These are phyloP conservation scores for Ctenopoma kingsleyae DNA, from an alignment of 2,797 vertebrate species.

Conservation along the genomic window DNA sequence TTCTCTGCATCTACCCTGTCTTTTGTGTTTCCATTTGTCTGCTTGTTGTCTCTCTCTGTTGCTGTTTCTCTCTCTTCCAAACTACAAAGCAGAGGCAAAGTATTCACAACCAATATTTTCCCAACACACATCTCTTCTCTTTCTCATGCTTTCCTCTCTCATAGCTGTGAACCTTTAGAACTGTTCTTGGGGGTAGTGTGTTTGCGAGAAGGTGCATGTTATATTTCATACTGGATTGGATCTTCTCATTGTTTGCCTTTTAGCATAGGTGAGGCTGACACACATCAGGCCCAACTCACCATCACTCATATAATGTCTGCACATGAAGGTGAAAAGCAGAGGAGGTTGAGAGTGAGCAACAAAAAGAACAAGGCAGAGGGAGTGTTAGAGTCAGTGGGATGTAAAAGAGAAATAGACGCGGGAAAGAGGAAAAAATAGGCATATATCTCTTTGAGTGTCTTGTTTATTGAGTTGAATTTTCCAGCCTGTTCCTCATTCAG, in stretches of 20 bases:
- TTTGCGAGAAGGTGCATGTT: slow-evolving; percentile 20
- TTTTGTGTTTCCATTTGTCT: slow-evolving; percentile 42
- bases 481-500: slow-evolving; percentile 27
- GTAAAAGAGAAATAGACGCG: background rate
- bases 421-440: background rate
- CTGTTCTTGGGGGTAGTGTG: background rate
- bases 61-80: slow-evolving; percentile 18
- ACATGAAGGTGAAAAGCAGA: slow-evolving; percentile 25
- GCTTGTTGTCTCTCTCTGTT: slow-evolving; percentile 29
- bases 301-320: slow-evolving; percentile 26
- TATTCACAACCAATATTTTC: slow-evolving; percentile 34
- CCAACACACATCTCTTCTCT: slow-evolving; percentile 22
- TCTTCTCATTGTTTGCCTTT: slow-evolving; percentile 43
- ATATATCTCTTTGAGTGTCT: slow-evolving; percentile 16
- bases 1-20: slow-evolving; percentile 31
- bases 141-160: background rate
- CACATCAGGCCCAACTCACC: slow-evolving; percentile 27
- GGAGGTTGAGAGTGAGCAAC: slow-evolving; percentile 15
- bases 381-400: slow-evolving; percentile 24
- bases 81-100: slow-evolving; percentile 26
- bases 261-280: slow-evolving; percentile 41
- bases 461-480: slow-evolving; percentile 43
- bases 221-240: slow-evolving; percentile 17
- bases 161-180: slow-evolving; percentile 26
- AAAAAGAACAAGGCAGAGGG: slow-evolving; percentile 15